Percentiles rank a stretch among this genome's conserved stretches.
These are phyloP conservation scores for Notamacropus eugenii DNA, from an alignment of 2,797 vertebrate genomes.

Conservation along the genomic window DNA sequence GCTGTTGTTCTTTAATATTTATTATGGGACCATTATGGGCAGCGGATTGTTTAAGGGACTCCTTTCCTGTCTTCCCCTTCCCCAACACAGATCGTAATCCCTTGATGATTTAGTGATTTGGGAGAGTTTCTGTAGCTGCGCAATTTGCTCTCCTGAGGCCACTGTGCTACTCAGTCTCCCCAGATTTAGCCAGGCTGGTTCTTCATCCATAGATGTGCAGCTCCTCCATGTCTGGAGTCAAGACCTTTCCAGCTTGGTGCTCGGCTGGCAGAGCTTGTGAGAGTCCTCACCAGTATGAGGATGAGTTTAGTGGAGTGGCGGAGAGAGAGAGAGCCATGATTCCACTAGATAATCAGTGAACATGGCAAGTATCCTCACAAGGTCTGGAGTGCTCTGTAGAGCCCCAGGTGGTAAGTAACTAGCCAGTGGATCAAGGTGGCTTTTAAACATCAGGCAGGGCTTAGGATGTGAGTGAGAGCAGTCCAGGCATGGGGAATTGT, in stretches of 20 bases:
- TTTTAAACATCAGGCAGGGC: neutral
- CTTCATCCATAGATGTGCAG: neutral
- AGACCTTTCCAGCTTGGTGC: neutral
- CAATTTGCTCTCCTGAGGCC: neutral
- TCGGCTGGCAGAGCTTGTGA: neutral
- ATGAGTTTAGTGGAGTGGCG: neutral
- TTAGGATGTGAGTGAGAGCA: neutral
- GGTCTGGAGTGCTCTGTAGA: neutral
- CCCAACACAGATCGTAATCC: neutral
- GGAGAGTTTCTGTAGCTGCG: neutral
- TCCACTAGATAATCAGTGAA: neutral
- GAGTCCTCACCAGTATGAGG: neutral
- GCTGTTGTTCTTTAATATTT: neutral
- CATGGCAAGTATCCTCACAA: neutral
- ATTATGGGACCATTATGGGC: neutral
- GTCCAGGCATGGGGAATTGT: neutral
- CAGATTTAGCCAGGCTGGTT: neutral
- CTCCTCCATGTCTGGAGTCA: neutral
- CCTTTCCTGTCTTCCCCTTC: neutral
- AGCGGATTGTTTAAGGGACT: neutral
- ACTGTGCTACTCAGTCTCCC: neutral
- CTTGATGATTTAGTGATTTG: neutral
- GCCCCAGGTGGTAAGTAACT: neutral
- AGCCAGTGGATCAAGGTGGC: neutral
- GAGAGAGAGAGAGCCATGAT: neutral